Base-by-base conservation (phyloP, 64 coral and sea anemone genomes). In the Astreopora myriophthalma region DNA sequence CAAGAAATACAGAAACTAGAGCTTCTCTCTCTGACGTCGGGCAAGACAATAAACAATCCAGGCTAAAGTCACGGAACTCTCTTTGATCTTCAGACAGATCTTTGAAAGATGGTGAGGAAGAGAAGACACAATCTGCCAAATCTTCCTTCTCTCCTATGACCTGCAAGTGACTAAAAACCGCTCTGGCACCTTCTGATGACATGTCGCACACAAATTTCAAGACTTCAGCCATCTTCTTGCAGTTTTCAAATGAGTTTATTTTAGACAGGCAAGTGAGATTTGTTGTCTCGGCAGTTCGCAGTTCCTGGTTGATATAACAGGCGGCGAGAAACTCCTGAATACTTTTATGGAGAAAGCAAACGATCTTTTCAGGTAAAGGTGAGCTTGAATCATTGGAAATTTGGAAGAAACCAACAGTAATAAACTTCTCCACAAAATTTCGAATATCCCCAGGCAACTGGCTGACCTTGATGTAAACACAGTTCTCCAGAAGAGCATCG, bases 251-350 rank as follows among this genome's bases (percentile, higher is more conserved):
- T 1, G 44, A 51, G 12, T 55, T 26, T 0, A 77, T 13, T 77
- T 51, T 51, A 14, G 74, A 52, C 23, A 77, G 40, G 26, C 24
- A 77, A 37, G 40, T 77, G 4, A 11, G 24, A 49, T 4, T 8
- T 10, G 1, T 19, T 77, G 29, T 24, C 1, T 77, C 29, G 0
- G 44, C 44, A 13, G 3, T 51, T 25, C 1, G 48, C 40, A 77
- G 44, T 28, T 76, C 74, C 6, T 29, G n/a, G 28, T 7, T 73
- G 24, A 92, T 78, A 30, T 75, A 86, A 23, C 32, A 35, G 30
- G 91, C 91, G 55, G 91, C 83, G 3, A 93, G 83, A 44, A 93
- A 93, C 84, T 93, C 91, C 64, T 93, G 84, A 4, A 93, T 20
- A 1, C 71, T 48, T 34, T 93, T 87, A 23, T 93, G 91, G 5